Percentiles rank a stretch among this genome's conserved stretches.
These are phyloP conservation scores for Stegophylla sp. DNA, from an alignment of 2,888 invertebrate genomes.

Conservation along the genomic window DNA sequence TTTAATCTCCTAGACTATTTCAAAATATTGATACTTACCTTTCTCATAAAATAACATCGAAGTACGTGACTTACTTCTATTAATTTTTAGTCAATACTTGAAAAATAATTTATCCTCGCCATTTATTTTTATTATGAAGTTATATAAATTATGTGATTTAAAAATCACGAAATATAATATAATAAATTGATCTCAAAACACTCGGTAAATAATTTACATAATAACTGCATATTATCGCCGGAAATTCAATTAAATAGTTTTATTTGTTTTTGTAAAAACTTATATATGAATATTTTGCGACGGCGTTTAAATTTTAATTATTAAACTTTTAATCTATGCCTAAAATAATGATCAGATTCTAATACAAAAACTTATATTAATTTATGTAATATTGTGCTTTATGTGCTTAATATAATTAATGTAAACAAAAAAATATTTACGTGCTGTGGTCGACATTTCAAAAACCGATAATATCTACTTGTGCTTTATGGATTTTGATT, in stretches of 20 bases:
- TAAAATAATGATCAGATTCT: neutral
- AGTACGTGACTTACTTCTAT: too few relatives aligned
- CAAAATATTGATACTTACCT: too few relatives aligned
- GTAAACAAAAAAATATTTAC: constrained; percentile 9
- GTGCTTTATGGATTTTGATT: neutral
- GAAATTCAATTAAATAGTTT: neutral
- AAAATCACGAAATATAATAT: neutral
- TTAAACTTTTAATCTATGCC: constrained; percentile 25
- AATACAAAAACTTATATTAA: neutral
- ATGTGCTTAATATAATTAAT: neutral
- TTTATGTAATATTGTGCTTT: too few relatives aligned
- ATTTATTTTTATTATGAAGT: too few relatives aligned
- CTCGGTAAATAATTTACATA: constrained; percentile 19
- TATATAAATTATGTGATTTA: too few relatives aligned
- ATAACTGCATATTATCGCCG: neutral
- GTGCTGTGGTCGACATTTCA: constrained; percentile 2
- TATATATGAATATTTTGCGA: neutral
- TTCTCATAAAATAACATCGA: too few relatives aligned
- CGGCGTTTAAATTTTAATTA: constrained; percentile 36
- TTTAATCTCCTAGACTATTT: too few relatives aligned
- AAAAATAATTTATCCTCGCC: too few relatives aligned
- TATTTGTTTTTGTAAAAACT: neutral
- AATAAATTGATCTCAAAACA: neutral
- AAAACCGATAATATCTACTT: neutral
- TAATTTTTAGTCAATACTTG: too few relatives aligned